Base-by-base conservation (phyloP, 2,113 vertebrate genomes). In the Brevimyrus niger region DNA sequence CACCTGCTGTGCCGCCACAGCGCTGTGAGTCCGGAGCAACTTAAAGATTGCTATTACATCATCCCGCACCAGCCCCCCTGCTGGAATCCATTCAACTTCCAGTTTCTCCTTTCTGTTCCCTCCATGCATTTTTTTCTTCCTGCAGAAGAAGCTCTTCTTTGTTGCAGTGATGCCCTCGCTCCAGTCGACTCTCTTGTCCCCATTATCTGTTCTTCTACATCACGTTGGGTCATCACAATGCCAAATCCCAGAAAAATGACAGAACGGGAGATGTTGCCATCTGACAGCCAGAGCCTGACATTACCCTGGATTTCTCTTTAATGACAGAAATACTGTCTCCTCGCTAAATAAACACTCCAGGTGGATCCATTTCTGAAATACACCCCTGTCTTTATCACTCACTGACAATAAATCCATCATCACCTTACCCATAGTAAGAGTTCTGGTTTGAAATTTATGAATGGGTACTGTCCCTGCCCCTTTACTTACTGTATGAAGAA, bases 381-480 rank as follows among this genome's bases (percentile, higher is more conserved):
- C 92, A 89, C 88, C 93, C 93, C 92, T 92, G 93, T 91, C 92
- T 92, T 92, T 93, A 93, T 95, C 94, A 94, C 92, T 94, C 94
- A 94, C 90, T 94, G 91, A 90, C 89, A 90, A 89, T 94, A 95
- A 94, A 94, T 95, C 94, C 92, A 91, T 96, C 95, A 95, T 91
- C 94, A 31, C 89, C 89, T 90, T 44, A 92, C 94, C 93, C 88
- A 86, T 53, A 94, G 94, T 93, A 93, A 93, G 91, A 51, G 86
- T 91, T 91, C 92, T 91, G 89, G 88, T 86, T 89, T 42, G 17
- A 61, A 85, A 42, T 87, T 92, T 94, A 94, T 95, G 94, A 95
- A 96, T 94, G 93, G 93, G 89, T 94, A 19, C 15, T 89, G 90
- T 94, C 94, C 92, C 93, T 94, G 90, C 87, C 42, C 48, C 92